Evolutionary conservation across 2,113 vertebrate species (phyloP).

Genomic region (Aythya baeri): DNA sequence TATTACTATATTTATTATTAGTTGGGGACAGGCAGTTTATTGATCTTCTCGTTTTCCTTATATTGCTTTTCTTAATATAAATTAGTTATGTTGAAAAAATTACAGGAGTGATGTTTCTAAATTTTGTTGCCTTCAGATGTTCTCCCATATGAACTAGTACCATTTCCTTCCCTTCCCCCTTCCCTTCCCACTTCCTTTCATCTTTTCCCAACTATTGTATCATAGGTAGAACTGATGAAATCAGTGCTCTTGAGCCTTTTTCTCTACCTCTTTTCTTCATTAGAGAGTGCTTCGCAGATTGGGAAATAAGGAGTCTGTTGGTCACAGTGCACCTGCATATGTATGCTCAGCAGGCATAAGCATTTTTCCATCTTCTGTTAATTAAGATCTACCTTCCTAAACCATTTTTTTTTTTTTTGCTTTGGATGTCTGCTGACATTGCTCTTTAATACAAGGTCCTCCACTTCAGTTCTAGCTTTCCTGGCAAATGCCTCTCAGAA

Average conservation of each 20-base stretch:
- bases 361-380: background rate
- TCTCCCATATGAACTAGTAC: no score
- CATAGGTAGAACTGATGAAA: background rate
- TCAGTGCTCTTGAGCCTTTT: background rate
- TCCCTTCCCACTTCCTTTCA: background rate
- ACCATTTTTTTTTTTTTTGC: background rate
- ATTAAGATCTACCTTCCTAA: background rate
- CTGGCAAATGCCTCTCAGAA: background rate
- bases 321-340: background rate
- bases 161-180: background rate
- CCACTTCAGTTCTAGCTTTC: background rate
- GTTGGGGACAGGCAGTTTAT: background rate
- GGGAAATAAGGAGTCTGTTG: background rate
- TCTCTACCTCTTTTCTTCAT: background rate
- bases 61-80: background rate
- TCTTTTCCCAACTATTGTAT: accelerated
- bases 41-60: background rate
- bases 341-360: background rate
- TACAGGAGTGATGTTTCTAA: background rate
- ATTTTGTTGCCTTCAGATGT: background rate
- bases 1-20: background rate
- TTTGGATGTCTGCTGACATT: background rate
- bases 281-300: background rate
- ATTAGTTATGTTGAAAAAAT: background rate
- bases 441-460: background rate